phyloP scores from a whole-genome alignment of 2,113 vertebrate species.

The Sigmodon hispidus region DNA sequence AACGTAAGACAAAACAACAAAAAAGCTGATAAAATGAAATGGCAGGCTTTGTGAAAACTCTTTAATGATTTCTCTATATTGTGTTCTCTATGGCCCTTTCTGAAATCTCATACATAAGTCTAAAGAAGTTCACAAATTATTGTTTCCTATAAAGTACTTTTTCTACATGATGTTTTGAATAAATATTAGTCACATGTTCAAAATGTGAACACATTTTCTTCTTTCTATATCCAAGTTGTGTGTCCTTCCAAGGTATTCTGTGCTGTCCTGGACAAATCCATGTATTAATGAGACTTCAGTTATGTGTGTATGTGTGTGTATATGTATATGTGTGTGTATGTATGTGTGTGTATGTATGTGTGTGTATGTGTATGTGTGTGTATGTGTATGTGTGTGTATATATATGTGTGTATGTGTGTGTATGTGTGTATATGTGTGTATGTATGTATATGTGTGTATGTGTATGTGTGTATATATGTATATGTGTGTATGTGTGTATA shows the following conservation, averaged over 20 bases:
- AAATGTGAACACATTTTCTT: neutral
- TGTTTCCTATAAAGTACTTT: neutral
- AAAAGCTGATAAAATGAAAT: neutral
- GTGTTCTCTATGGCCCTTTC: neutral
- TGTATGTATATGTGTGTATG: too few relatives aligned
- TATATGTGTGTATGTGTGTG: too few relatives aligned
- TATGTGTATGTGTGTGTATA: too few relatives aligned
- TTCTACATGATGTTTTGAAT: conserved; percentile 4
- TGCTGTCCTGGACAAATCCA: neutral
- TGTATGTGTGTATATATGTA: too few relatives aligned
- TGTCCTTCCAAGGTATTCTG: neutral
- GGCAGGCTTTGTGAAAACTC: neutral
- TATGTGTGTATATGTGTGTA: too few relatives aligned
- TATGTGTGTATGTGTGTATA: too few relatives aligned
- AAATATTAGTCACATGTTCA: neutral
- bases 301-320: too few relatives aligned
- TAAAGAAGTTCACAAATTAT: conserved; percentile 34
- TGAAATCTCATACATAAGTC: conserved; percentile 7
- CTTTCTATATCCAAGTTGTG: neutral
- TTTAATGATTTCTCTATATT: neutral
- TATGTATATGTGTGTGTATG: too few relatives aligned
- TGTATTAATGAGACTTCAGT: neutral
- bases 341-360: too few relatives aligned
- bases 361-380: too few relatives aligned
- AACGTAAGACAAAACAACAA: neutral